Conservation (phyloP, 2,888 invertebrate species). For the Dorcus hopei region DNA sequence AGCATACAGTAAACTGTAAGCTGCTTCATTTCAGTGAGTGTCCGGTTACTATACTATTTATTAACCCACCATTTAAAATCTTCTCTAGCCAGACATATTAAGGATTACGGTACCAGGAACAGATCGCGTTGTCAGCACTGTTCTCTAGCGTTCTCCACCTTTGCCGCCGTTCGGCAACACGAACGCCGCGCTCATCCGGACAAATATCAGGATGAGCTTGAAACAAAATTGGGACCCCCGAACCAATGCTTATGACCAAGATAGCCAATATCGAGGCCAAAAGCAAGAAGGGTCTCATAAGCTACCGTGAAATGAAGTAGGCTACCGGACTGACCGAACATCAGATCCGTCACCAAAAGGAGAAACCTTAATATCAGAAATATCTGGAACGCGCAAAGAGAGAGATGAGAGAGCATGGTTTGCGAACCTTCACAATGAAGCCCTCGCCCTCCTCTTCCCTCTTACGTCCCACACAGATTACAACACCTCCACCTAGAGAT, state of each 20-base stretch:
- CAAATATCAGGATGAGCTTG: conserved; percentile 8
- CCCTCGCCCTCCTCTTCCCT: too few relatives aligned
- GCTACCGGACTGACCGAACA: conserved; percentile 18
- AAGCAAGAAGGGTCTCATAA: background rate
- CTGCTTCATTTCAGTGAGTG: too few relatives aligned
- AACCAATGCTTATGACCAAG: conserved; percentile 5
- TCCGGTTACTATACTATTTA: too few relatives aligned
- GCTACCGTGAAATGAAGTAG: conserved; percentile 5
- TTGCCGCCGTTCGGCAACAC: conserved; percentile 7
- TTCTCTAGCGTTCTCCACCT: background rate
- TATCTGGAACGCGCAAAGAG: conserved; percentile 10
- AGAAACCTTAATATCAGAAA: conserved; percentile 11
- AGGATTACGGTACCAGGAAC: conserved; percentile 16
- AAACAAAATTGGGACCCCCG: conserved; percentile 7
- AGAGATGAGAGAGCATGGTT: background rate
- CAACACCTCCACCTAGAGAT: too few relatives aligned
- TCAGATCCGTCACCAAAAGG: conserved; percentile 14
- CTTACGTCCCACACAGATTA: too few relatives aligned
- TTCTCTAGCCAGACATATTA: conserved; percentile 4
- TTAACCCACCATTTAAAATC: conserved; percentile 4
- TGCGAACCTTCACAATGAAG: too few relatives aligned
- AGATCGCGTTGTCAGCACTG: conserved; percentile 9
- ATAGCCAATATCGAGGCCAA: conserved; percentile 15
- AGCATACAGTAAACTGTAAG: too few relatives aligned
- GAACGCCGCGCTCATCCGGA: conserved; percentile 5